Conservation (phyloP, 2,888 invertebrate species). For the Prosopocoilus inquinatus region DNA sequence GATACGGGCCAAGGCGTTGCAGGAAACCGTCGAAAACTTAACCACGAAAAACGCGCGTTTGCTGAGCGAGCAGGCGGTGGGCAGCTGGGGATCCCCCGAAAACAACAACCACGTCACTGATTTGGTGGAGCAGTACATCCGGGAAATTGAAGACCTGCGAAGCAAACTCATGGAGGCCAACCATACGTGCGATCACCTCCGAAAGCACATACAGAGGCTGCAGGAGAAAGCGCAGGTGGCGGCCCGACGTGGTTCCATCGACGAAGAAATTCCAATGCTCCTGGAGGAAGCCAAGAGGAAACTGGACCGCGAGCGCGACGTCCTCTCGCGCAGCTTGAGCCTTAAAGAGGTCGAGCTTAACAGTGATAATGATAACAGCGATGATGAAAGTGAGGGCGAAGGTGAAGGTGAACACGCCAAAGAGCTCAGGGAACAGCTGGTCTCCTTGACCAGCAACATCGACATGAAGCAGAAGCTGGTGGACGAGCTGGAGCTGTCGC, state of each 20-base stretch:
- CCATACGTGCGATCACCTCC: constrained; percentile 70
- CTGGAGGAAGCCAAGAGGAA: constrained; percentile 80
- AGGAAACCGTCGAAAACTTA: constrained; percentile 87
- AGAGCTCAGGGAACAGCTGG: constrained; percentile 76
- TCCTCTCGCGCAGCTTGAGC: constrained; percentile 42
- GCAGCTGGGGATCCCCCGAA: constrained; percentile 59
- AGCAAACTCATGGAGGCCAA: constrained; percentile 88
- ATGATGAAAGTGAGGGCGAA: constrained; percentile 56
- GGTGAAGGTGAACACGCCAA: constrained; percentile 57
- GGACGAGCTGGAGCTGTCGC: constrained; percentile 88
- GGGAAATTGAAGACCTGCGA: constrained; percentile 87
- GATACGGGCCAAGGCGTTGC: constrained; percentile 89
- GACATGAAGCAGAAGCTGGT: constrained; percentile 93
- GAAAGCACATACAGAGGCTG: constrained; percentile 51
- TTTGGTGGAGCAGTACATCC: constrained; percentile 79
- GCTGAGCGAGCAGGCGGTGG: constrained; percentile 73
- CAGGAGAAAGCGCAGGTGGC: constrained; percentile 34
- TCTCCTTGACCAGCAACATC: constrained; percentile 88
- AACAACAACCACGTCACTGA: constrained; percentile 59
- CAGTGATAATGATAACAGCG: constrained; percentile 55
- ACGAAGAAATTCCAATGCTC: constrained; percentile 54
- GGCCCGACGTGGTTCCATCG: constrained; percentile 19
- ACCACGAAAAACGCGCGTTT: constrained; percentile 80
- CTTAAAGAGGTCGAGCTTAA: constrained; percentile 57
- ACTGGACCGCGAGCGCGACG: constrained; percentile 65